Conservation (phyloP, 2,797 vertebrate genomes). For the Sebastes vulpes region DNA sequence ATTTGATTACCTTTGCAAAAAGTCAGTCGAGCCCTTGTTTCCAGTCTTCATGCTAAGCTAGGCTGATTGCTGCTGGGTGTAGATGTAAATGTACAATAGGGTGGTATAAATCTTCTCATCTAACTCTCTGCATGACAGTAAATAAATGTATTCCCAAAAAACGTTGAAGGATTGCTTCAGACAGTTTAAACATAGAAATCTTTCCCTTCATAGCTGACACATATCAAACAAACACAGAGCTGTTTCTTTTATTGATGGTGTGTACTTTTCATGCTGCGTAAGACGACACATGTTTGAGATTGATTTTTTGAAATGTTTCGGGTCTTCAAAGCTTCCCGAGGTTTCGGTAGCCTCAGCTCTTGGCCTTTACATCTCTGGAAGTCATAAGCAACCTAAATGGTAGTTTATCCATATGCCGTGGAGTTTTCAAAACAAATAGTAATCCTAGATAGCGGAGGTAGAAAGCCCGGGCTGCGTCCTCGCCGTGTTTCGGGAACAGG, state of each 20-base stretch:
- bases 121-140: neutral
- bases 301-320: constrained; percentile 53
- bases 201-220: neutral
- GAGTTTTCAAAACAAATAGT: constrained; percentile 82
- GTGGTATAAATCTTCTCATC: neutral
- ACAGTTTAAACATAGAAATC: neutral
- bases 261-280: constrained; percentile 11
- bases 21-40: too few relatives aligned
- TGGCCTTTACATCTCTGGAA: constrained; percentile 57
- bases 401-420: constrained; percentile 74
- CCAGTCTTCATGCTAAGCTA: too few relatives aligned
- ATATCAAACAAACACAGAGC: neutral
- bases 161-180: neutral
- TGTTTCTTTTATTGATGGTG: neutral
- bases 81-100: neutral
- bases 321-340: constrained; percentile 66
- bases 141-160: neutral
- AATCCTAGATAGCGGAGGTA: constrained; percentile 67
- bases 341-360: constrained; percentile 68
- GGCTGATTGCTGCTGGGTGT: neutral
- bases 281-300: constrained; percentile 66
- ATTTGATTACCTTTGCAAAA: too few relatives aligned
- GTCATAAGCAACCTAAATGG: constrained; percentile 35
- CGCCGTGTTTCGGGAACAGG: constrained; percentile 50
- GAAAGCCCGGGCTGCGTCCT: constrained; percentile 42